These are phyloP conservation scores for Myopa tessellatipennis DNA, from an alignment of 2,888 invertebrate genomes.

Conservation along the genomic window DNA sequence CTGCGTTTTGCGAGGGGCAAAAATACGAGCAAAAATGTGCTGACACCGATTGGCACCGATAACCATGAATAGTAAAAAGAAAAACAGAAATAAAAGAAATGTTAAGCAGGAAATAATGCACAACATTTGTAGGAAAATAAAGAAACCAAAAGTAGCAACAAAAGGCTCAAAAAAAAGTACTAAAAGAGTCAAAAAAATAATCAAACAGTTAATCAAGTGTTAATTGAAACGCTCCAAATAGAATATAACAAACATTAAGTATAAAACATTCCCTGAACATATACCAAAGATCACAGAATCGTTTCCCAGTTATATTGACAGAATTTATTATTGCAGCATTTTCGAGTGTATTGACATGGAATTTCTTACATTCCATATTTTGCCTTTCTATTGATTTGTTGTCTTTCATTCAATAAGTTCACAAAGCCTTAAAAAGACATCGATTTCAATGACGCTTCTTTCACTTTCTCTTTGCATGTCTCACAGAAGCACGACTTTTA, in stretches of 20 bases:
- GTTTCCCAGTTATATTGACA: too few relatives aligned
- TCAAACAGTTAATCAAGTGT: neutral
- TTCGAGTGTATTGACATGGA: too few relatives aligned
- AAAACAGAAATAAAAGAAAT: constrained; percentile 16
- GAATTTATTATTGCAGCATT: too few relatives aligned
- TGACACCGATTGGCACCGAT: constrained; percentile 52
- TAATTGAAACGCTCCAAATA: neutral
- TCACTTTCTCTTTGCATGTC: constrained; percentile 28
- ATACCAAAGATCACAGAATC: too few relatives aligned
- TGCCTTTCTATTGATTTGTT: neutral
- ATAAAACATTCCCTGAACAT: too few relatives aligned
- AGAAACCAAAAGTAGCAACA: constrained; percentile 19
- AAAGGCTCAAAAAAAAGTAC: constrained; percentile 47
- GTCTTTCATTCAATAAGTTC: neutral
- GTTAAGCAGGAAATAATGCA: neutral
- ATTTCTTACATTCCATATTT: too few relatives aligned
- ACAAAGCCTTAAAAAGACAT: constrained; percentile 17
- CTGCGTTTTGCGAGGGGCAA: neutral
- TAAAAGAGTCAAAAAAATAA: constrained; percentile 42
- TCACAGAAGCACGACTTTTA: neutral
- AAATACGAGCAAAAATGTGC: constrained; percentile 50
- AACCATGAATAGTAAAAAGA: constrained; percentile 34
- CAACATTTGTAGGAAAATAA: neutral
- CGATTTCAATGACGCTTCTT: constrained; percentile 4
- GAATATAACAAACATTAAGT: neutral